Evolutionary conservation across 2,888 invertebrate genomes (phyloP).

Genomic region (Pyrrhosoma nymphula): DNA sequence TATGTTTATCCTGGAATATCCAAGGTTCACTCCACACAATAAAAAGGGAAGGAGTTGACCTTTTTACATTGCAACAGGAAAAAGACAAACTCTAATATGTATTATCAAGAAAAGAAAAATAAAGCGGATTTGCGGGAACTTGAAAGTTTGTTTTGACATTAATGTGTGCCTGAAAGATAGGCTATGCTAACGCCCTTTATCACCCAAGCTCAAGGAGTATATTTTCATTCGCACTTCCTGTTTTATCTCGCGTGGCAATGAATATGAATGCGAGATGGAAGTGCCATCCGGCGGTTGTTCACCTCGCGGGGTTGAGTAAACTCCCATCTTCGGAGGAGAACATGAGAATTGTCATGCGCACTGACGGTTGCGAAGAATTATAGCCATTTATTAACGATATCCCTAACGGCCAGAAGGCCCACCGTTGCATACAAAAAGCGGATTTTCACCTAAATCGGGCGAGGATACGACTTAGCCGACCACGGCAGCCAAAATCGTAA

Average conservation of each 20-base stretch:
- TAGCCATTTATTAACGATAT: not conserved
- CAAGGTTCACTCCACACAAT: no score
- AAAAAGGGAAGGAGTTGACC: no score
- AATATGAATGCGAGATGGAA: not conserved
- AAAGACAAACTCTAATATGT: no score
- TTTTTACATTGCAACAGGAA: no score
- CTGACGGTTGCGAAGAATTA: not conserved
- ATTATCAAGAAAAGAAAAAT: no score
- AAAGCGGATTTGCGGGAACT: no score
- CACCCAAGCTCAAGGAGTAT: not conserved
- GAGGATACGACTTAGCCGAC: no score
- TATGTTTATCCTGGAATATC: no score
- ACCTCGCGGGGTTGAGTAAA: not conserved
- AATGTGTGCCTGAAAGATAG: not conserved
- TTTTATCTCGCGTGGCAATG: not conserved
- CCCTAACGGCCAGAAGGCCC: not conserved
- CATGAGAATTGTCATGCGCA: not conserved
- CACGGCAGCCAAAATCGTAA: no score
- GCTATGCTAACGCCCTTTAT: not conserved
- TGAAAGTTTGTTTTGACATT: not conserved
- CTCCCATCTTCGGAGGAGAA: not conserved
- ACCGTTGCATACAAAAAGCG: no score
- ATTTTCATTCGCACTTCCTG: not conserved
- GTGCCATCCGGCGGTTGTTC: not conserved
- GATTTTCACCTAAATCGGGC: no score